Evolutionary conservation across 2,797 vertebrate species (phyloP), one percentile per base, ranked within the genome.

Genomic region (Phylloscopus collybita): DNA sequence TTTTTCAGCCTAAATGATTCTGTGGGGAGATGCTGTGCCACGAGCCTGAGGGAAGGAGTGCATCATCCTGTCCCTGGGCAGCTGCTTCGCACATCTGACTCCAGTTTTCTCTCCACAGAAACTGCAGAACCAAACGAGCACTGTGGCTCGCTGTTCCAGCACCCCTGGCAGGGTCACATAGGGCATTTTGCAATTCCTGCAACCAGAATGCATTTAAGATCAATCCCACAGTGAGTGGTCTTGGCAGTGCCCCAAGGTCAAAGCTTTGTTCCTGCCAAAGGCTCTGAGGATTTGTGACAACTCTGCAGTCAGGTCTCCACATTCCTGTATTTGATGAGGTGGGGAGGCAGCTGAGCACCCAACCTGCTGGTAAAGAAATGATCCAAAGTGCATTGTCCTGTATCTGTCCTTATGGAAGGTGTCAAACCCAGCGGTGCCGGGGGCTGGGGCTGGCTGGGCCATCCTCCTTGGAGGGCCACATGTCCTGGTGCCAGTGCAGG

Each of bases 51-150:
- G 78, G 60, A 53, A 1, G 2, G 67, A 16, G 1, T 9, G 67
- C 53, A 18, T 38, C 2, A 2, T 59, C 64, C 88, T 34, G 40
- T 10, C 62, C 42, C 47, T 2, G 18, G 44, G 79, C 71, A 64
- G 61, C 76, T 54, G 66, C 29, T 79, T 42, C 38, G 20, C 10
- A 4, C 7, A 1, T 9, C 81, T 50, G 50, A 45, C 62, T 50
- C 32, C 64, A 19, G 42, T 7, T 60, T 59, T 42, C 27, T 74
- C 56, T 56, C 67, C 27, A 18, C 3, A 76, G 74, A 40, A 62
- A 57, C 59, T 61, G 21, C 40, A 32, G 29, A 62, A 25, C 13
- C 5, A 44, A 61, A 40, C 0, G 0, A 62, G 69, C 0, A 2
- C 64, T 42, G 44, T 56, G 76, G 72, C 22, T 83, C 22, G 2